Conservation (phyloP, 2,113 vertebrate species). For the Atrichornis clamosus region DNA sequence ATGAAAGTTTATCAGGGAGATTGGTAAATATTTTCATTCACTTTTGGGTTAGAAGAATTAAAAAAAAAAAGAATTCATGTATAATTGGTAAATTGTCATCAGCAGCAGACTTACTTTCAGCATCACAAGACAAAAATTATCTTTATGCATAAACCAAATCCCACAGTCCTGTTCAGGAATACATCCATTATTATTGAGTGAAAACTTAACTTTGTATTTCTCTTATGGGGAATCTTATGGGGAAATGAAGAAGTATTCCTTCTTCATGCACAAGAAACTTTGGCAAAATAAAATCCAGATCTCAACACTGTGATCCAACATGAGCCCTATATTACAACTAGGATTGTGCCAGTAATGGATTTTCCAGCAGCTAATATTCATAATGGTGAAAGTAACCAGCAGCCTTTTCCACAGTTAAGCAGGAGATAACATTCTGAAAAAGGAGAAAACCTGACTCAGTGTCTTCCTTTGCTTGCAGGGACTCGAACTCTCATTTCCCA, state of each 20-base stretch:
- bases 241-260: not conserved
- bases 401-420: not conserved
- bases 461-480: not conserved
- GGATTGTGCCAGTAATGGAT: not conserved
- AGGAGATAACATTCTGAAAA: not conserved
- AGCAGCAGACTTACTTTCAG: conserved; percentile 25
- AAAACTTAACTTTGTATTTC: not conserved
- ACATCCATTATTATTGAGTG: not conserved
- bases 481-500: not conserved
- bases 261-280: not conserved
- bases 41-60: conserved; percentile 11
- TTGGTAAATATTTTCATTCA: conserved; percentile 57
- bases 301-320: not conserved
- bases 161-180: not conserved
- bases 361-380: not conserved
- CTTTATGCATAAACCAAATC: conserved; percentile 17
- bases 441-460: not conserved
- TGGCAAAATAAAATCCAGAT: not conserved
- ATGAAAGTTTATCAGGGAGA: conserved; percentile 59
- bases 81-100: not conserved
- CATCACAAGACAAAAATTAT: conserved; percentile 43
- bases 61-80: not conserved
- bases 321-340: not conserved
- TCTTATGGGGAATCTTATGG: not conserved
- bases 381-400: not conserved